Base-by-base conservation (phyloP, 2,888 invertebrate genomes). In the Eurois occulta region DNA sequence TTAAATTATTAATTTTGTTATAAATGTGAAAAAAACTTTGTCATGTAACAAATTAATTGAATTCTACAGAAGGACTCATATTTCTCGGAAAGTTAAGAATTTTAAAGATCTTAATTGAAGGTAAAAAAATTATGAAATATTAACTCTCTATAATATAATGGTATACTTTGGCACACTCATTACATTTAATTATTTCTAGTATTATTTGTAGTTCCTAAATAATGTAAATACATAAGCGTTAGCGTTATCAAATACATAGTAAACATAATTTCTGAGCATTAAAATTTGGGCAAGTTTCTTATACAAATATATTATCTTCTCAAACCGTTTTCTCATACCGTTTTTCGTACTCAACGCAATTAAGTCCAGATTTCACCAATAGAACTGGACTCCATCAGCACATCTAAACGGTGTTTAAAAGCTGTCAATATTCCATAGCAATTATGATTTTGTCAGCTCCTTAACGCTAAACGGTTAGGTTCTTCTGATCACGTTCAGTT, bases 1-100 rank as follows among this genome's bases (percentile, higher is more conserved):
- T 65, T 80, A 1, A 74, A 78, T 60, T 48, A 66, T 52, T 74
- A 0, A 72, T 58, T 73, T 41, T 13, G 13, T 28, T 35, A 10
- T 74, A 75, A 75, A 55, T 52, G 24, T 60, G 35, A 1, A 35
- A 74, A 21, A 38, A 55, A 46, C 6, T 80, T 58, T 4, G 32
- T 18, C 43, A 28, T 18, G 18, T 62, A 24, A 13, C 11, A 77
- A 41, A 28, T 21, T 21, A 78, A 60, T 62, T 62, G 13, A 35
- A 35, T 43, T 48, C 1, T 1, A 43, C 18, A 65, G 10, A 62
- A n/a, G 11, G 16, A 58, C 58, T 58, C 1, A 28, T 7, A 28
- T 10, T 24, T 52, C 11, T 52, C 10, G 24, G 1, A 10, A 24
- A 24, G 52, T 6, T 46, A 46, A 18, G 5, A 18, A 21, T 48